Evolutionary conservation across 2,797 vertebrate species (phyloP).

Genomic region (Sorex maritimensis): DNA sequence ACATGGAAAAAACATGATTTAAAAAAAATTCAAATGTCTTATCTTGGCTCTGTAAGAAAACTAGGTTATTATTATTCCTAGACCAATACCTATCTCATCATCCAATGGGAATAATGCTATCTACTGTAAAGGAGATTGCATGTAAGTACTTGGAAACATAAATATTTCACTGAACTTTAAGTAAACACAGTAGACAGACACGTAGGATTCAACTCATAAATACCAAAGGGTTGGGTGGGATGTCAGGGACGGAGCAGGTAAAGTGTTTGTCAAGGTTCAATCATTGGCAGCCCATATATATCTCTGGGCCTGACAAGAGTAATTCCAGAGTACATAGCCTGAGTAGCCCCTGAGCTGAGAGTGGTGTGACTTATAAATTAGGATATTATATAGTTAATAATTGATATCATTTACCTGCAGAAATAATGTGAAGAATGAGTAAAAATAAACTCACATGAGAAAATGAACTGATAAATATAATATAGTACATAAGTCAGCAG

Average conservation of each 20-base stretch:
- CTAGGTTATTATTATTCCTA: neutral
- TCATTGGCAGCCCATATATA: too few species aligned
- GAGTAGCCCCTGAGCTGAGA: too few species aligned
- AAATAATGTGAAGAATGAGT: slow-evolving; percentile 42
- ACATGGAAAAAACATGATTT: neutral
- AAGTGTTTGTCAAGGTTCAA: too few species aligned
- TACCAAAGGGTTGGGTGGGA: neutral
- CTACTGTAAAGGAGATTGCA: neutral
- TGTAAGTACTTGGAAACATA: slow-evolving; percentile 31
- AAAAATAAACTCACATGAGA: neutral
- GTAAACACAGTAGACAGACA: neutral
- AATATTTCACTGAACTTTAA: neutral
- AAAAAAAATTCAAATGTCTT: slow-evolving; percentile 36
- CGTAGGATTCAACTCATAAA: neutral
- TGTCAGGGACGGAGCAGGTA: too few species aligned
- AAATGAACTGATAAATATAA: slow-evolving; percentile 45
- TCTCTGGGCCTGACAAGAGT: too few species aligned
- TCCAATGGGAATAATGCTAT: neutral
- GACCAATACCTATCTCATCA: neutral
- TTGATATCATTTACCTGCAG: neutral
- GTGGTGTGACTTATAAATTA: too few species aligned
- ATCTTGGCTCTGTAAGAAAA: slow-evolving; percentile 22
- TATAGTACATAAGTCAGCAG: neutral
- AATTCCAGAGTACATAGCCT: too few species aligned
- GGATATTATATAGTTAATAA: too few species aligned